These are phyloP conservation scores for Alloscopus bannaensis DNA, from an alignment of 2,888 invertebrate species.

Conservation along the genomic window DNA sequence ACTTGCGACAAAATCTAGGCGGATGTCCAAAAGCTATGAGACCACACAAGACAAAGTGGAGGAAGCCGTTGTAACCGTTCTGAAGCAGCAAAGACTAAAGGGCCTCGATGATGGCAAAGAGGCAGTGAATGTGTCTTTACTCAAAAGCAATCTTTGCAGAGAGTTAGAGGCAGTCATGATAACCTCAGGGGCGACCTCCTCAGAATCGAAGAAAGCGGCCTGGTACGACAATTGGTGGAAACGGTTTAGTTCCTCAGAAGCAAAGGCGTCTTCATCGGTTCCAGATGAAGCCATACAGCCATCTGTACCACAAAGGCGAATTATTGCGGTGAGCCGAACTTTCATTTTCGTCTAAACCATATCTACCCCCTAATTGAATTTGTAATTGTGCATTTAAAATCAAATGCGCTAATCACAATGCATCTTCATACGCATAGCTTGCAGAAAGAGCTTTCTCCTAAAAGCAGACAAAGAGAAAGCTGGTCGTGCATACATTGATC, in stretches of 20 bases:
- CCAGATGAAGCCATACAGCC: background rate
- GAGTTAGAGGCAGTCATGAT: background rate
- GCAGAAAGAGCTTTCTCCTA: no score
- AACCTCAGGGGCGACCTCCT: background rate
- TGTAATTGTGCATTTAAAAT: no score
- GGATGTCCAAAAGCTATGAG: background rate
- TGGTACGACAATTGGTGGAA: conserved; percentile 35
- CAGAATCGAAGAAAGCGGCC: background rate
- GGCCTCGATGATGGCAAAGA: no score
- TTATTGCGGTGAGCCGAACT: no score
- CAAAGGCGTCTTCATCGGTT: background rate
- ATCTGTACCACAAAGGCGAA: background rate
- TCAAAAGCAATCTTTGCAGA: background rate
- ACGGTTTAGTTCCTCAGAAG: background rate
- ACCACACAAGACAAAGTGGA: background rate
- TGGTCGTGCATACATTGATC: no score
- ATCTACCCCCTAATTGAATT: no score
- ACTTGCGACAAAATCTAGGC: background rate
- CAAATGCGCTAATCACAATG: no score
- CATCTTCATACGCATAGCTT: no score
- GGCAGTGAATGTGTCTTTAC: no score
- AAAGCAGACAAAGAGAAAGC: no score
- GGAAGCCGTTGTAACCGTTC: conserved; percentile 1
- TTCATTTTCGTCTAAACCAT: no score
- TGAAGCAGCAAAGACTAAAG: conserved; percentile 2